phyloP scores from a whole-genome alignment of 1,140 invertebrate species.

The Vollenhovia emeryi region DNA sequence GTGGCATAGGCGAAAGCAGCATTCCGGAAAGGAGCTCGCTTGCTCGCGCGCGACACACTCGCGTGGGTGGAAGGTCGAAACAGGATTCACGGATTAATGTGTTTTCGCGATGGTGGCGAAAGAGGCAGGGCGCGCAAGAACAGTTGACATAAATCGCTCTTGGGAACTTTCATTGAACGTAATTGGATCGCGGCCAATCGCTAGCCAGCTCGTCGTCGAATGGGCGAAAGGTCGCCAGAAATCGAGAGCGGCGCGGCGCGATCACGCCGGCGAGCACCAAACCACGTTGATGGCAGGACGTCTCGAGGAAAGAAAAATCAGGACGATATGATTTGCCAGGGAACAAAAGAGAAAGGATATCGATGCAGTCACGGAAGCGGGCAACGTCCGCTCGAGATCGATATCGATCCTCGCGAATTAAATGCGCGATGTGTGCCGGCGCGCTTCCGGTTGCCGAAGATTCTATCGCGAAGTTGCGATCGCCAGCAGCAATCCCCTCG shows the following conservation, averaged over 20 bases:
- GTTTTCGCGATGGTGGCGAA: conserved; percentile 57
- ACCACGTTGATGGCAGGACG: not conserved
- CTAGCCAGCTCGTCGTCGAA: conserved; percentile 35
- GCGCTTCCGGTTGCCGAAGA: conserved; percentile 34
- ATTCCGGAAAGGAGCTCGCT: not conserved
- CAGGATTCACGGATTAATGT: conserved; percentile 73
- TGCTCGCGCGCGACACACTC: not conserved
- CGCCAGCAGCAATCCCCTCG: conserved; percentile 56
- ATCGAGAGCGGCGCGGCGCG: not conserved
- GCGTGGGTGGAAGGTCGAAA: conserved; percentile 65
- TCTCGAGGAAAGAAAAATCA: conserved; percentile 18
- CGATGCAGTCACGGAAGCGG: not conserved
- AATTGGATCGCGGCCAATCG: conserved; percentile 74
- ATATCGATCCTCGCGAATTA: conserved; percentile 7
- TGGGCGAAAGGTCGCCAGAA: conserved; percentile 58
- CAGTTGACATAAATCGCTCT: conserved; percentile 70
- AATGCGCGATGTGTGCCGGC: conserved; percentile 1
- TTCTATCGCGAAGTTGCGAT: conserved; percentile 54
- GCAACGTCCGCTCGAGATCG: not conserved
- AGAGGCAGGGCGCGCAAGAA: conserved; percentile 41
- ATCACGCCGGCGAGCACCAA: not conserved
- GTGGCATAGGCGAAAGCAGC: not conserved
- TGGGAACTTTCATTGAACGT: conserved; percentile 72
- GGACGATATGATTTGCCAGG: not conserved
- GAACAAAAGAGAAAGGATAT: conserved; percentile 23